A percentile compares a stretch with the other conserved stretches of the same genome.
These are phyloP conservation scores for Myotis brandtii DNA, from an alignment of 2,113 vertebrate species.

Conservation along the genomic window DNA sequence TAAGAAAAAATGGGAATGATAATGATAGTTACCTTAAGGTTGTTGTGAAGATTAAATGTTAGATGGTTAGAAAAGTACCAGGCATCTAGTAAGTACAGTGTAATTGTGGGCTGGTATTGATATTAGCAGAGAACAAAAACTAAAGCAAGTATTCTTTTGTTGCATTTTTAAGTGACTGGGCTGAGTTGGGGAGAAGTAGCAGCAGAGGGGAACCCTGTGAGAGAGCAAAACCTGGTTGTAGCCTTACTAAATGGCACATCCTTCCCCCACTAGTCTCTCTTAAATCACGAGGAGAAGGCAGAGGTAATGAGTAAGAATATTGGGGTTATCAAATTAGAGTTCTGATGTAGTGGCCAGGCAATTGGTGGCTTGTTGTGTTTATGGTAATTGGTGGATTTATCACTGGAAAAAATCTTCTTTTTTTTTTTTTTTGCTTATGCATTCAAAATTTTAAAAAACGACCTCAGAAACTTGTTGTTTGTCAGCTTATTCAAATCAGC, in stretches of 20 bases:
- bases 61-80: constrained; percentile 27
- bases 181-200: neutral
- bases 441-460: constrained; percentile 30
- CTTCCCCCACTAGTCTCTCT: neutral
- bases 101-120: neutral
- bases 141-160: neutral
- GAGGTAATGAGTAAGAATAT: neutral
- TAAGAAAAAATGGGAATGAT: neutral
- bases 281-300: constrained; percentile 1
- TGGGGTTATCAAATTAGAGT: constrained; percentile 21
- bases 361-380: neutral
- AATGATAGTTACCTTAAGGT: neutral
- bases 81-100: neutral
- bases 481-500: constrained; percentile 17
- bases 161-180: constrained; percentile 10
- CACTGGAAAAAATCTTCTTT: neutral
- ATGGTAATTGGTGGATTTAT: too few species aligned
- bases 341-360: neutral
- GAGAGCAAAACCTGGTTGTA: neutral
- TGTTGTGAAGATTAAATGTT: neutral
- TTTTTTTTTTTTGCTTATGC: neutral
- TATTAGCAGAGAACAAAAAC: neutral
- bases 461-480: constrained; percentile 19
- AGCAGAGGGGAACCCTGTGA: neutral
- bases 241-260: neutral